Base-by-base conservation (phyloP, 2,797 vertebrate species). In the Acrocephalus scirpaceus region DNA sequence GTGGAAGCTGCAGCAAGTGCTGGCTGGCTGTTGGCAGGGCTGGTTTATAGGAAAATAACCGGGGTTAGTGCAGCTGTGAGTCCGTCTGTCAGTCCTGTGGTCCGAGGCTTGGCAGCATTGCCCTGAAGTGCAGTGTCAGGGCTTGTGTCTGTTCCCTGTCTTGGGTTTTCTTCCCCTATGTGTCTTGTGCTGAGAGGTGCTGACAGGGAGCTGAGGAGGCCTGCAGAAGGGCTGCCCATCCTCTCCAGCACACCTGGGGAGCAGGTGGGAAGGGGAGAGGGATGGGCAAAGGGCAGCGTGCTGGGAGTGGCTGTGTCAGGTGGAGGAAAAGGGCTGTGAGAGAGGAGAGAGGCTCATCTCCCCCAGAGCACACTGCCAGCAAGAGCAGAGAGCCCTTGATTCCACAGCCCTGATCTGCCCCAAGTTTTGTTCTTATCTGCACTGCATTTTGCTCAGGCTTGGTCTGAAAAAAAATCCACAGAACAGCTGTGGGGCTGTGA, bases 401-500 rank as follows among this genome's bases (percentile, higher is more conserved):
- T 78, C n/a, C 29, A 6, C 30, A 74, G 62, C 0, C 8, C 73
- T 66, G 57, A 54, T 86, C 90, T 94, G 69, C 69, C 66, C 5
- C 0, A 45, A 75, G 58, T 51, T 57, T 0, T 42, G 73, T 61
- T 88, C 81, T 95, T 97, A 97, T 96, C 91, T 93, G 92, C 95
- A 81, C 92, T 3, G 27, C 5, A 5, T 92, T 95, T 94, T 89
- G 42, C 53, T 94, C 54, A 85, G 90, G 26, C 93, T 84, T 44
- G 45, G 66, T 95, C 95, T 95, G 48, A 97, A 97, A 64, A 64
- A 96, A 97, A 97, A 97, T 76, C 96, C 86, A 53, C 77, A 75
- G 73, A 96, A 95, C 97, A 98, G 96, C 98, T 98, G 97, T 98
- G 96, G 83, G 85, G 78, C 91, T 97, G 95, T 94, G 96, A 97